Base-by-base conservation (phyloP, 2,113 vertebrate genomes). In the Lophius piscatorius region DNA sequence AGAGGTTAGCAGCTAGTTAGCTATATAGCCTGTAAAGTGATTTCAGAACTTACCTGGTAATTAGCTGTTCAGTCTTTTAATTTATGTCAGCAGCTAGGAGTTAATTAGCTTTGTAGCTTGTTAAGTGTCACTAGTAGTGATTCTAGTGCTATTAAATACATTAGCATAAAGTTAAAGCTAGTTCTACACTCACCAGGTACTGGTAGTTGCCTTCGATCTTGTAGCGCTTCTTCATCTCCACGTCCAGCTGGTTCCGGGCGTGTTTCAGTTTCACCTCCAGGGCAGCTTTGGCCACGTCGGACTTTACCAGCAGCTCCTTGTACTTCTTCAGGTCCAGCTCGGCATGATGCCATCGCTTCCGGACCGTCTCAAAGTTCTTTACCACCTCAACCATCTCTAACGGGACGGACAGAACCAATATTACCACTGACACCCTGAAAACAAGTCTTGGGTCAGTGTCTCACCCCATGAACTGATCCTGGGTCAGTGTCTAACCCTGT, bases 261-360 rank as follows among this genome's bases (percentile, higher is more conserved):
- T 95, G 94, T 40, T 94, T 94, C 41, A 95, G 90, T 67, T 93
- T 91, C 56, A 94, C 92, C 33, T 94, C 92, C 76, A 94, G 89
- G 0, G 91, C 91, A 0, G 91, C 89, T 52, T 91, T 89, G 34
- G 92, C 81, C 6, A 92, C 88, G 11, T 94, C 92, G 0, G 87
- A 90, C 4, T 90, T 91, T 12, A 92, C 84, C 80, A 94, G 79
- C 22, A 90, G 78, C 76, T 93, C 92, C 1, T 86, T 92, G 64
- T 83, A 90, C 42, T 80, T 87, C 60, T 76, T 90, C 33, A 93
- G 56, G 6, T 94, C 93, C 63, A 76, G 63, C 67, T 94, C 93
- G 0, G 91, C 69, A 0, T 77, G 75, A 17, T 90, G 77, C 91
- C 92, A 95, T 21, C 54, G 80, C 70, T 80, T 91, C 55, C 92